Evolutionary conservation across 2,888 invertebrate genomes (phyloP).

Genomic region (Drosophila vallismaia): DNA sequence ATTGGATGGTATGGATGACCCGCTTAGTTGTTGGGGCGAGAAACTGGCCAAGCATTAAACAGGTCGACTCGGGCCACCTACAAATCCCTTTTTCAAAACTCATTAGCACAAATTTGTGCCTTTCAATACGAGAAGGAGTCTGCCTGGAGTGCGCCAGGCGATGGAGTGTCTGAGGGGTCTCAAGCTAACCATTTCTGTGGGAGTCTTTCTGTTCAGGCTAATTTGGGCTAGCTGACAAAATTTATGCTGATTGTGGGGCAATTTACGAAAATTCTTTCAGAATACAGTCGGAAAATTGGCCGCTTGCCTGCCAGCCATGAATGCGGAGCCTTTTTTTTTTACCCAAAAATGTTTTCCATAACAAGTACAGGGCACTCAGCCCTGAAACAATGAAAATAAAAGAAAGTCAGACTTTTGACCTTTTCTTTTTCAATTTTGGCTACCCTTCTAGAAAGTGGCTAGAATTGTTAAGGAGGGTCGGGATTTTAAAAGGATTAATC

Average conservation of each 20-base stretch:
- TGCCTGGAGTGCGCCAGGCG: slow-evolving; percentile 10
- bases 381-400: slow-evolving; percentile 57
- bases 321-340: slow-evolving; percentile 20
- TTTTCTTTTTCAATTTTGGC: slow-evolving; percentile 6
- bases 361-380: slow-evolving; percentile 69
- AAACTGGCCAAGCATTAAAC: slow-evolving; percentile 55
- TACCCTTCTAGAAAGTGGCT: neutral
- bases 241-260: slow-evolving; percentile 81
- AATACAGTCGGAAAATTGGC: slow-evolving; percentile 64
- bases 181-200: slow-evolving; percentile 4
- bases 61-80: slow-evolving; percentile 62
- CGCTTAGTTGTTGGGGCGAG: slow-evolving; percentile 60
- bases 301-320: slow-evolving; percentile 27
- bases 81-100: slow-evolving; percentile 77
- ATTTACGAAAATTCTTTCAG: slow-evolving; percentile 67
- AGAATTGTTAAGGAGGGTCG: neutral
- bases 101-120: slow-evolving; percentile 79
- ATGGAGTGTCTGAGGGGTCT: slow-evolving; percentile 1
- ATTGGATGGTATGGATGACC: slow-evolving; percentile 52
- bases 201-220: slow-evolving; percentile 46
- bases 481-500: neutral
- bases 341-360: slow-evolving; percentile 34
- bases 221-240: slow-evolving; percentile 63
- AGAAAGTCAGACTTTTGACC: slow-evolving; percentile 21
- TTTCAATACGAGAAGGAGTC: slow-evolving; percentile 63